Conservation (phyloP, 30 jellyfish, hydroid and myxozoan genomes). For the Cassiopea andromeda region DNA sequence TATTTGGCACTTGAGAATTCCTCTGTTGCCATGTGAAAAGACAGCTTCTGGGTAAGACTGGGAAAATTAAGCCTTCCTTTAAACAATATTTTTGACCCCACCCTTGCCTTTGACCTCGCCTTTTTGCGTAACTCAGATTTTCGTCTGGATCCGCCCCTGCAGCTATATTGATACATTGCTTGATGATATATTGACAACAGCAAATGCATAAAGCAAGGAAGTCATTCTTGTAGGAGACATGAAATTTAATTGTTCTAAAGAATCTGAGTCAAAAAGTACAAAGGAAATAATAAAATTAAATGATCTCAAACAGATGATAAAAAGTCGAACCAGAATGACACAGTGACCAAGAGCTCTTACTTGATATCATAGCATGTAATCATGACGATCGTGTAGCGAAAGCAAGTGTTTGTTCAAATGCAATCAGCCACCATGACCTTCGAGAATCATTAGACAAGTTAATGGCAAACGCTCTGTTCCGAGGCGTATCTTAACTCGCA, state of each 20-base stretch:
- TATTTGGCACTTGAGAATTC: no score
- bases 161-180: conserved; percentile 22
- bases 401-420: conserved; percentile 32
- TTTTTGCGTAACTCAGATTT: neutral
- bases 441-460: conserved; percentile 5
- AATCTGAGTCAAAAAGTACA: conserved; percentile 33
- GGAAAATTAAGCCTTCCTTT: no score
- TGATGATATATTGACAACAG: conserved; percentile 33
- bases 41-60: no score
- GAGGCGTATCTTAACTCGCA: conserved; percentile 49
- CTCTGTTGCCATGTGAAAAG: no score
- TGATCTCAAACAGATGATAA: conserved; percentile 30
- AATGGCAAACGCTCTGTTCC: conserved; percentile 30
- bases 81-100: no score
- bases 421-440: conserved; percentile 41
- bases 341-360: conserved; percentile 11
- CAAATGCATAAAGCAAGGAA: conserved; percentile 42
- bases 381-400: conserved; percentile 39
- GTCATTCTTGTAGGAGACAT: conserved; percentile 40
- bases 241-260: conserved; percentile 11
- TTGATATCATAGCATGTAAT: conserved; percentile 33
- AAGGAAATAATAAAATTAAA: conserved; percentile 17
- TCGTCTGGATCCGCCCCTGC: neutral
- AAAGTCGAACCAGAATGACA: conserved; percentile 38
- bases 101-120: no score